These are phyloP conservation scores for Muscicapa striata DNA, from an alignment of 2,797 vertebrate species.

Conservation along the genomic window DNA sequence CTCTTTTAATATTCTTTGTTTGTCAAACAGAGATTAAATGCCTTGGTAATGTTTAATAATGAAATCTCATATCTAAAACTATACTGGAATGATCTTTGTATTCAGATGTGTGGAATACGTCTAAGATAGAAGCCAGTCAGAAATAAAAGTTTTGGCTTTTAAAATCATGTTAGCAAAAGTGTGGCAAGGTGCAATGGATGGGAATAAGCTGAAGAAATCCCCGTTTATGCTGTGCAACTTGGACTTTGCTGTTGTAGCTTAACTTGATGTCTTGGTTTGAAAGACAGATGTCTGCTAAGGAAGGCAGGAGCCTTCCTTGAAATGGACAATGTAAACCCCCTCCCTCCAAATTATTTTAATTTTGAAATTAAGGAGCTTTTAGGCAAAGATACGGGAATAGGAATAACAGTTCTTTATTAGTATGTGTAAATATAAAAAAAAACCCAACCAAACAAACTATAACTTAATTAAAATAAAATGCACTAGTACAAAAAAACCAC, in stretches of 20 bases:
- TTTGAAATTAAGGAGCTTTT: too few relatives aligned
- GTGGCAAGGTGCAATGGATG: not conserved
- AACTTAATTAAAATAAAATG: too few relatives aligned
- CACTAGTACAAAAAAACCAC: too few relatives aligned
- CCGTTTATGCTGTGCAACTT: not conserved
- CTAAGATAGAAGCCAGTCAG: not conserved
- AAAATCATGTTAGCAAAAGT: not conserved
- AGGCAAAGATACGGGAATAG: too few relatives aligned
- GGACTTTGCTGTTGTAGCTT: not conserved
- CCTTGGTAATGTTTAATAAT: constrained; percentile 5
- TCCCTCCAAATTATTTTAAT: too few relatives aligned
- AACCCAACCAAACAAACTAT: too few relatives aligned
- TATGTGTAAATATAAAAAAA: too few relatives aligned
- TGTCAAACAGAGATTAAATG: constrained; percentile 26
- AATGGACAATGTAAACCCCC: too few relatives aligned
- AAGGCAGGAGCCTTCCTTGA: too few relatives aligned
- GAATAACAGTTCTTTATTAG: too few relatives aligned
- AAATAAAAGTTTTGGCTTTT: not conserved
- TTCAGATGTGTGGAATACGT: not conserved
- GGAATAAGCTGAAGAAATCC: not conserved
- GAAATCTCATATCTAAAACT: constrained; percentile 2
- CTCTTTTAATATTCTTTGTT: constrained; percentile 24
- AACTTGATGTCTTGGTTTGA: not conserved
- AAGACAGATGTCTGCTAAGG: too few relatives aligned
- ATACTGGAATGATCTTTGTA: not conserved